Conservation (phyloP, 37 sponge, comb jelly and placozoan species). For the Beroe ovata region DNA sequence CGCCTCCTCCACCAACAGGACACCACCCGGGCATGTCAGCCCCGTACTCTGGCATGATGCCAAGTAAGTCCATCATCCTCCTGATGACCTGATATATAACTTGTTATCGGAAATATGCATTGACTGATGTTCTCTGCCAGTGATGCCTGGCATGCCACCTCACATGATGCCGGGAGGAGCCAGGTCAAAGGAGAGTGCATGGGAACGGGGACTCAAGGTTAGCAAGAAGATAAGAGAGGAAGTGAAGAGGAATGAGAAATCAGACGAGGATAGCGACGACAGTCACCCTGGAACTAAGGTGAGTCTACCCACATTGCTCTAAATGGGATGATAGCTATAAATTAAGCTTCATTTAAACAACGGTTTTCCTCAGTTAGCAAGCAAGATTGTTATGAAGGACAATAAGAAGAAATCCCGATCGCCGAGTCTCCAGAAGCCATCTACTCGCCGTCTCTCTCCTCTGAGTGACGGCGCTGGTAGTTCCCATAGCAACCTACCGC, state of each 20-base stretch:
- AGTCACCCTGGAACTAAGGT: constrained; percentile 40
- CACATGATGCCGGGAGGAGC: constrained; percentile 6
- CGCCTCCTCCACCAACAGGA: constrained; percentile 26
- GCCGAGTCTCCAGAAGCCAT: neutral
- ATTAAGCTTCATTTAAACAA: no score
- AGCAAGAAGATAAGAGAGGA: constrained; percentile 53
- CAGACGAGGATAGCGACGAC: constrained; percentile 58
- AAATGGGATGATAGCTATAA: no score
- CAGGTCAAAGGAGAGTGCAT: constrained; percentile 42
- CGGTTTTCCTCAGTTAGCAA: constrained; percentile 13
- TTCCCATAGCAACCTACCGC: neutral
- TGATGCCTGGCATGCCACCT: constrained; percentile 51
- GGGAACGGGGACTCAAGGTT: constrained; percentile 59
- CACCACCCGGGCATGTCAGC: neutral
- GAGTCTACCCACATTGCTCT: no score
- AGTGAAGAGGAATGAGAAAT: constrained; percentile 50
- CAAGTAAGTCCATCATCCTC: neutral
- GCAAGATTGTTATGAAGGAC: constrained; percentile 53
- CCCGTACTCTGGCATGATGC: constrained; percentile 31
- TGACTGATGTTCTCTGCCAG: no score
- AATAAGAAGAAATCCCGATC: neutral
- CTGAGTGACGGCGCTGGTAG: constrained; percentile 27
- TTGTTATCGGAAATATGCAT: no score
- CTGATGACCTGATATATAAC: neutral
- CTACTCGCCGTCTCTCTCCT: constrained; percentile 17